Evolutionary conservation across 2,888 invertebrate genomes (phyloP), one percentile per base, ranked within the genome.

Genomic region (Ectemnius continuus): DNA sequence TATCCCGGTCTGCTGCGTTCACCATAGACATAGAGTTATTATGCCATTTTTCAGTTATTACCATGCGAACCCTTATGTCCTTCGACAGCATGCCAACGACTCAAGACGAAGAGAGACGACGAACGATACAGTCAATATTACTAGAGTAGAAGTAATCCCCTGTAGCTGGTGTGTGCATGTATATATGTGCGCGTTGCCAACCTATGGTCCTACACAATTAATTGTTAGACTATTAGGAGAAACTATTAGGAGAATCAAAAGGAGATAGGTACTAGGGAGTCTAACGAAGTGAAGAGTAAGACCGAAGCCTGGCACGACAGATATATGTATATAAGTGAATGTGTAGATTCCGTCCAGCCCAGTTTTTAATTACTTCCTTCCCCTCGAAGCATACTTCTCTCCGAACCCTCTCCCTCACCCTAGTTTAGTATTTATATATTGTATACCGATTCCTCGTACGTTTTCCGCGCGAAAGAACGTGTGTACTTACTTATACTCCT

Each of bases 331-430:
- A 87, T 88, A 90, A 88, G 78, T 89, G 85, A 88, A 88, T 90
- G 89, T 90, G 87, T 90, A 90, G 90, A 90, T 87, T 90, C 90
- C 90, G 90, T 90, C 90, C 90, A 88, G 88, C 88, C 89, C 90
- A 88, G 79, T 86, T 86, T 82, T 82, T 48, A 63, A 76, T 79
- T 81, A 79, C 57, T 80, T 80, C 75, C 75, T 78, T 36, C 36
- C 36, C 5, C 36, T 36, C 36, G 6, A 36, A 36, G 36, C 36
- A 36, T 36, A 6, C 36, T 36, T 8, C 36, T 36, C 36, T 8
- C 0, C 36, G 36, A 36, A 36, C 36, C 36, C 36, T 36, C 36
- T 11, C 36, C 69, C 63, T n/a, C 2, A 23, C 23, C 23, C 80
- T 82, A 79, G 77, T 82, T 81, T 82, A 83, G 59, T 83, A 83